Evolutionary conservation across 2,888 invertebrate genomes (phyloP).

Genomic region (Thereva unica): DNA sequence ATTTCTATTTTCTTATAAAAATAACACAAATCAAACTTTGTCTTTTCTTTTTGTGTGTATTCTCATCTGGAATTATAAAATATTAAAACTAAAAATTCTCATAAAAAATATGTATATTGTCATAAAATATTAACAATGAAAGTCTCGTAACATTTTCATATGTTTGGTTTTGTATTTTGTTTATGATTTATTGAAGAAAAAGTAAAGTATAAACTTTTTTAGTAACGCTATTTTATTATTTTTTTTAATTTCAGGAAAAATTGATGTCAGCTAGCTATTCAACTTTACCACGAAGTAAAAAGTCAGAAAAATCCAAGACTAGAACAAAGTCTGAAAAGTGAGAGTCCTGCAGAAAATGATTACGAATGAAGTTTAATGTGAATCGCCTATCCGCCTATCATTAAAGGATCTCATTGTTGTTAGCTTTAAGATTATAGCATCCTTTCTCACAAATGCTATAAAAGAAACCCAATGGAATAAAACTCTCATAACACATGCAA

Average conservation of each 20-base stretch:
- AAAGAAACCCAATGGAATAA: neutral
- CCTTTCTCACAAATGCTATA: constrained; percentile 13
- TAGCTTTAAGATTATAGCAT: constrained; percentile 25
- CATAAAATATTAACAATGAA: too few relatives aligned
- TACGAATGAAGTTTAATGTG: constrained; percentile 18
- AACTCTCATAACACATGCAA: too few relatives aligned
- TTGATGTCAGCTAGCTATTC: constrained; percentile 57
- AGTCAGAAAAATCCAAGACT: constrained; percentile 51
- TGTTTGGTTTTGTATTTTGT: neutral
- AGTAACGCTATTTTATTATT: constrained; percentile 13
- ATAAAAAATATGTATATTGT: too few relatives aligned
- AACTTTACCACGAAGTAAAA: constrained; percentile 56
- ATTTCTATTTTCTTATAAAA: too few relatives aligned
- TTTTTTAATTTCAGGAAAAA: constrained; percentile 53
- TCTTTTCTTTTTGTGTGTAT: too few relatives aligned
- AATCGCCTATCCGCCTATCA: neutral
- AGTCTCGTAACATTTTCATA: too few relatives aligned
- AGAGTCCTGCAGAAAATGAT: constrained; percentile 15
- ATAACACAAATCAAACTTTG: too few relatives aligned
- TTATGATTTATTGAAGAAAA: neutral
- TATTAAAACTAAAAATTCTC: too few relatives aligned
- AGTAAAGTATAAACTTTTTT: neutral
- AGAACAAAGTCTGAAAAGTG: constrained; percentile 45
- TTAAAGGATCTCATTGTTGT: constrained; percentile 32
- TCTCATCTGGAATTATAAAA: too few relatives aligned